Evolutionary conservation across 1,140 invertebrate species (phyloP).

Genomic region (Paracyclopina nana): DNA sequence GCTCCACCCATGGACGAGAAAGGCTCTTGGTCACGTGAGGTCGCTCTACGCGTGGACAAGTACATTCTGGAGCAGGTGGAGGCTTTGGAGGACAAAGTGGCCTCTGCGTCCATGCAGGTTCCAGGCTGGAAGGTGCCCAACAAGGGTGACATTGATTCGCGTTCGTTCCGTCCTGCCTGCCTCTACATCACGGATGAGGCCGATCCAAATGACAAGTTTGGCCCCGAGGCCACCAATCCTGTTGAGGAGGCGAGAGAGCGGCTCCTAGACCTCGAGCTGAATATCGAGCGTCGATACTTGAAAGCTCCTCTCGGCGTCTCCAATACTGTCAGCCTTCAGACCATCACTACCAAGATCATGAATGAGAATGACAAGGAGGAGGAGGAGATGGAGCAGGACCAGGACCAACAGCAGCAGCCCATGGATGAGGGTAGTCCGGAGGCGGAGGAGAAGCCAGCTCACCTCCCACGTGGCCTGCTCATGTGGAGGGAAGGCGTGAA

Average conservation of each 20-base stretch:
- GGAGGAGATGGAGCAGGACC: background rate
- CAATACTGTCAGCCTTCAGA: background rate
- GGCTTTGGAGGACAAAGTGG: slow-evolving; percentile 72
- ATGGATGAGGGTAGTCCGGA: background rate
- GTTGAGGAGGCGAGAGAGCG: slow-evolving; percentile 48
- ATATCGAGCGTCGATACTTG: slow-evolving; percentile 75
- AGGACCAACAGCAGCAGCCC: background rate
- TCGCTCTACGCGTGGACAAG: slow-evolving; percentile 56
- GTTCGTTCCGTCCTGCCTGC: background rate
- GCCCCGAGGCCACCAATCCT: background rate
- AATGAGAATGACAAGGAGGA: slow-evolving; percentile 5
- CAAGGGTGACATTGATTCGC: background rate
- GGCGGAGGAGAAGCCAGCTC: background rate
- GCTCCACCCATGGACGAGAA: slow-evolving; percentile 23
- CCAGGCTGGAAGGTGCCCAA: slow-evolving; percentile 9
- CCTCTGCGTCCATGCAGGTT: slow-evolving; percentile 79
- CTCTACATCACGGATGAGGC: background rate
- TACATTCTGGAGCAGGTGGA: slow-evolving; percentile 67
- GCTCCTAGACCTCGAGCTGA: slow-evolving; percentile 58
- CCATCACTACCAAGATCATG: background rate
- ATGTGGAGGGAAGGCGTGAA: slow-evolving; percentile 72
- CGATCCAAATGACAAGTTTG: slow-evolving; percentile 5
- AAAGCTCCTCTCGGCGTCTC: slow-evolving; percentile 69
- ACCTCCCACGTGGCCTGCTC: slow-evolving; percentile 34
- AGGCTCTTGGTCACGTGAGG: slow-evolving; percentile 41